Percentiles rank a stretch among this genome's conserved stretches.
These are phyloP conservation scores for Sitodiplosis mosellana DNA, from an alignment of 1,140 invertebrate species.

Conservation along the genomic window DNA sequence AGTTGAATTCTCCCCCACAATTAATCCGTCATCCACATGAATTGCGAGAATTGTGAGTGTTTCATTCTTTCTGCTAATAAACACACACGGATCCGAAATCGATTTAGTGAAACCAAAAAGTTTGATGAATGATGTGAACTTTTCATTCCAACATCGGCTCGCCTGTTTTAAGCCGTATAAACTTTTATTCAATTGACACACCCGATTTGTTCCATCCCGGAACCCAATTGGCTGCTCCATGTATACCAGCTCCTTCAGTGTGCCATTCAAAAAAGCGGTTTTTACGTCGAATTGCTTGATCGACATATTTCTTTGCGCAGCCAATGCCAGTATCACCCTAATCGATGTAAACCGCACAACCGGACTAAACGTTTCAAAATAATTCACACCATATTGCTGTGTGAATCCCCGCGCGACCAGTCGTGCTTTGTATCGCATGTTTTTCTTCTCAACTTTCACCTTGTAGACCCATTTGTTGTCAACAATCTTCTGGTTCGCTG, in stretches of 20 bases:
- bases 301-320: conserved; percentile 2
- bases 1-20: conserved; percentile 10
- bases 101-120: conserved; percentile 17
- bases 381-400: conserved; percentile 8
- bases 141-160: conserved; percentile 21
- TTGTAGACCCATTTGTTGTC: conserved; percentile 9
- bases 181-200: conserved; percentile 18
- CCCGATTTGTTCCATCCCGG: conserved; percentile 9
- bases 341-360: conserved; percentile 12
- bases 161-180: conserved; percentile 27
- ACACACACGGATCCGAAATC: conserved; percentile 22
- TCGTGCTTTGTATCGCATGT: conserved; percentile 16
- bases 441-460: conserved; percentile 9
- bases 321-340: conserved; percentile 8
- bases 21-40: conserved; percentile 30
- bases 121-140: conserved; percentile 10
- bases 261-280: conserved; percentile 25
- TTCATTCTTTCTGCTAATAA: conserved; percentile 10
- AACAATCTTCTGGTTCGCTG: conserved; percentile 4
- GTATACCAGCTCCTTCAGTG: conserved; percentile 21
- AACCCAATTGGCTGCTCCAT: conserved; percentile 17
- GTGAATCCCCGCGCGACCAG: conserved; percentile 9
- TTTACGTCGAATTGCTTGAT: conserved; percentile 16
- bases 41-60: conserved; percentile 18
- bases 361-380: conserved; percentile 7